phyloP scores from a whole-genome alignment of 2,113 vertebrate species.

The Leptocoma aspasia region DNA sequence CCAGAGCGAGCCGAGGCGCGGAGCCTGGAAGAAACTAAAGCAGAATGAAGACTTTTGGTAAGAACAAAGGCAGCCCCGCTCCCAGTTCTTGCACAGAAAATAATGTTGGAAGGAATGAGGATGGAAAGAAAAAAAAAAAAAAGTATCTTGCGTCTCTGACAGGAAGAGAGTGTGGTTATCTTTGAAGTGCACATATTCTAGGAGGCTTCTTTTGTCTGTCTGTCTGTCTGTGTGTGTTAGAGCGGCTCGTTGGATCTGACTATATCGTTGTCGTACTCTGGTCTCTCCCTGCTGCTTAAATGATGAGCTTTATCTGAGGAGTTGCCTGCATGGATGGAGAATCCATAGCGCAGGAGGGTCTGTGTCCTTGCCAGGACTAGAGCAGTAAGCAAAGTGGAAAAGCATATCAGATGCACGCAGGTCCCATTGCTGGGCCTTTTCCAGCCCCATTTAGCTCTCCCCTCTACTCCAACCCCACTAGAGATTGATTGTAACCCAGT shows the following conservation, averaged over 20 bases:
- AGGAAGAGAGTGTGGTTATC: constrained; percentile 66
- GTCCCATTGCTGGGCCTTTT: constrained; percentile 20
- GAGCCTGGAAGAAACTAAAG: constrained; percentile 62
- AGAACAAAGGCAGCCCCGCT: constrained; percentile 65
- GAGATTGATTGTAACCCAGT: constrained; percentile 56
- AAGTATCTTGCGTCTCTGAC: constrained; percentile 12
- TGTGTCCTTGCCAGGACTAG: constrained; percentile 46
- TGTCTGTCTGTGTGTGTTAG: constrained; percentile 59
- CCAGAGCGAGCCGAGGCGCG: constrained; percentile 59
- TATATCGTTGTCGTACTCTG: constrained; percentile 45
- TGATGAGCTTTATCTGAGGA: constrained; percentile 65
- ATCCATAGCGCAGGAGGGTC: constrained; percentile 32
- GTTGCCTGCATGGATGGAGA: constrained; percentile 32
- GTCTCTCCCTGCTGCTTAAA: constrained; percentile 66
- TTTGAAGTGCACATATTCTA: constrained; percentile 64
- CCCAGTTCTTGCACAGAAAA: constrained; percentile 52
- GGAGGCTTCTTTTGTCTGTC: constrained; percentile 60
- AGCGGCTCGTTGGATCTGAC: constrained; percentile 54
- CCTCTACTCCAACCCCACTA: constrained; percentile 11
- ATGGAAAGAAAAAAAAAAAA: constrained; percentile 6
- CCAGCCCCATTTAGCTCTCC: constrained; percentile 30
- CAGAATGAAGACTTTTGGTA: constrained; percentile 66
- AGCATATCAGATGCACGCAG: neutral
- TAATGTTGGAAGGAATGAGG: constrained; percentile 65
- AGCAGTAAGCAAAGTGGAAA: constrained; percentile 42